Base-by-base conservation (phyloP, 1,140 invertebrate genomes). In the Platorchestia sp. region DNA sequence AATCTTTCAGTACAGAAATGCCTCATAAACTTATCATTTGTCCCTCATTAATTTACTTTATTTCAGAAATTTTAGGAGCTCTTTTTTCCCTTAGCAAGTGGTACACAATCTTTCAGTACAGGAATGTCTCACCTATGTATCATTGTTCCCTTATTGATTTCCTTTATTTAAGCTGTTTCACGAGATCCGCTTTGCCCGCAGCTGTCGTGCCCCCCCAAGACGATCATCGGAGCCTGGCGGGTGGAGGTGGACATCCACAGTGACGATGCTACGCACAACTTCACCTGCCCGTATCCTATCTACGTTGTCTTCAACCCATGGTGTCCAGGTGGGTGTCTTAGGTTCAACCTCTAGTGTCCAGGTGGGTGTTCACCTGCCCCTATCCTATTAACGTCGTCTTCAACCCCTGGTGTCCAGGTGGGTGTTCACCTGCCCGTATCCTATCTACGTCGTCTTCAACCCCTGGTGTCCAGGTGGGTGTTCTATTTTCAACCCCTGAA, bases 281-380 rank as follows among this genome's bases (percentile, higher is more conserved):
- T 95, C 40, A 95, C 51, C 40, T 95, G 59, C 40, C 44, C 75
- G 45, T 45, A 44, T 44, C 41, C 75, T 75, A 40, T 95, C 42
- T 95, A 95, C 45, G n/a, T 95, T 36, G 53, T 95, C 22, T 95
- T 95, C 95, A 86, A 95, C 86, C 53, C 95, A 40, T 95, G 95
- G 95, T 95, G 95, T 40, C 45, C 47, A 27, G 59, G 89, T 95
- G 42, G 44, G 95, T 41, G 22, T 43, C n/a, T n/a, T n/a, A n/a
- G n/a, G 44, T 45, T 95, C 0, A 95, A 95, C 3, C 36, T 51
- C n/a, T 95, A 14, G 16, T n/a, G n/a, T n/a, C n/a, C n/a, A n/a
- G n/a, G n/a, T n/a, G n/a, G n/a, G n/a, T n/a, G n/a, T 95, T 95
- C 40, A 95, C 51, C 40, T 95, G 59, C 40, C 44, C 75, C 40